Percentiles rank a stretch among this genome's conserved stretches.
Evolutionary conservation across 2,797 vertebrate species (phyloP).

Genomic region (Bradypodion pumilum): DNA sequence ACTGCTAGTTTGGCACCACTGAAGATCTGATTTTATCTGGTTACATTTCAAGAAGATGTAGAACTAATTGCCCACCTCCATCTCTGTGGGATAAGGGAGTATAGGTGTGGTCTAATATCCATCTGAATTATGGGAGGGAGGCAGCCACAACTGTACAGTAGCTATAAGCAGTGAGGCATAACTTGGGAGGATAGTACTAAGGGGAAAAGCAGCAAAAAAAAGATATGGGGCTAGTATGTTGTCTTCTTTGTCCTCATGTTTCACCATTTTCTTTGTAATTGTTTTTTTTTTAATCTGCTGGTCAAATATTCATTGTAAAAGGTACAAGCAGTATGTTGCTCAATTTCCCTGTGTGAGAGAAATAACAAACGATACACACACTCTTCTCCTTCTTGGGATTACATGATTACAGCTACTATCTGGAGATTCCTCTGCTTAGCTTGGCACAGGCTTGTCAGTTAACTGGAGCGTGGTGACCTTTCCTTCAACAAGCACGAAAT

Average conservation of each 20-base stretch:
- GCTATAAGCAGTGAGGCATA: too few species aligned
- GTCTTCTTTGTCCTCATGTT: background rate
- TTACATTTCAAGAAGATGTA: too few species aligned
- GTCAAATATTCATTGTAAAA: background rate
- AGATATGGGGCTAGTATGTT: background rate
- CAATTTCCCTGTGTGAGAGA: too few species aligned
- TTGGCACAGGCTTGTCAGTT: slow-evolving; percentile 10
- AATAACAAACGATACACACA: background rate
- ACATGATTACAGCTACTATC: background rate
- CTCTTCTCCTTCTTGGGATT: slow-evolving; percentile 1
- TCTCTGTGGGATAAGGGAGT: too few species aligned
- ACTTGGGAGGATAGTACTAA: too few species aligned
- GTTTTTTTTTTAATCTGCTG: background rate
- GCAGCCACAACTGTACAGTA: too few species aligned
- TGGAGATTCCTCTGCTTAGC: background rate
- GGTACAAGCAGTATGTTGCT: background rate
- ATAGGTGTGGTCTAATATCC: too few species aligned
- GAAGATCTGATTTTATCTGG: too few species aligned
- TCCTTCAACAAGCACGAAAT: slow-evolving; percentile 21
- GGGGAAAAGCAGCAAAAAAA: too few species aligned
- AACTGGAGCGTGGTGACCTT: slow-evolving; percentile 11
- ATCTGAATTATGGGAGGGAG: too few species aligned
- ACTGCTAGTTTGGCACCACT: too few species aligned
- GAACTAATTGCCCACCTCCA: too few species aligned
- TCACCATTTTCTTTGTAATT: background rate